phyloP scores from a whole-genome alignment of 2,797 vertebrate species.

The Esox masquinongy region DNA sequence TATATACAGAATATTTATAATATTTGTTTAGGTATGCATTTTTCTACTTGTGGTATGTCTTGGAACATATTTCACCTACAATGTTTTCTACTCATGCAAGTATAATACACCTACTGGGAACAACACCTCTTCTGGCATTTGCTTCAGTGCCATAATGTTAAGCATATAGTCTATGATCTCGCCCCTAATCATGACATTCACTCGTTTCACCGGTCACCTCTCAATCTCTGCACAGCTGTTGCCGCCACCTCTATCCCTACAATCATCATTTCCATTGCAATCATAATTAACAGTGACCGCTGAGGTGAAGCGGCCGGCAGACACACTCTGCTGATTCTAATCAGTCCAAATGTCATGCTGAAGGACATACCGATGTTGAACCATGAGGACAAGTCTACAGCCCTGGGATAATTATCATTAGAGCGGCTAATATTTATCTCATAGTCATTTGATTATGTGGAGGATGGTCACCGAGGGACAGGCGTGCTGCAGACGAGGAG shows the following conservation, averaged over 20 bases:
- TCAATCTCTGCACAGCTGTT: conserved; percentile 36
- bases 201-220: conserved; percentile 5
- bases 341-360: conserved; percentile 20
- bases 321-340: conserved; percentile 23
- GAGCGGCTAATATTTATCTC: background rate
- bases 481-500: background rate
- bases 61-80: conserved; percentile 26
- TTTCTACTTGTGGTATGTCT: no score
- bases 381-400: background rate
- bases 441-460: background rate
- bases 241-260: conserved; percentile 24
- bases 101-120: background rate
- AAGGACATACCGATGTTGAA: conserved; percentile 15
- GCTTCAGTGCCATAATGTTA: conserved; percentile 33
- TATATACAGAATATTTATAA: no score
- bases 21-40: no score
- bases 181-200: conserved; percentile 50
- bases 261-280: conserved; percentile 49
- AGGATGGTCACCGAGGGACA: background rate
- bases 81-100: conserved; percentile 17
- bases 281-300: conserved; percentile 50
- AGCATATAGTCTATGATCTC: conserved; percentile 38
- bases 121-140: conserved; percentile 41
- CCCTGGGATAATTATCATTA: background rate
- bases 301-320: conserved; percentile 25